phyloP scores from a whole-genome alignment of 2,888 invertebrate genomes.

The Clostera curtula region DNA sequence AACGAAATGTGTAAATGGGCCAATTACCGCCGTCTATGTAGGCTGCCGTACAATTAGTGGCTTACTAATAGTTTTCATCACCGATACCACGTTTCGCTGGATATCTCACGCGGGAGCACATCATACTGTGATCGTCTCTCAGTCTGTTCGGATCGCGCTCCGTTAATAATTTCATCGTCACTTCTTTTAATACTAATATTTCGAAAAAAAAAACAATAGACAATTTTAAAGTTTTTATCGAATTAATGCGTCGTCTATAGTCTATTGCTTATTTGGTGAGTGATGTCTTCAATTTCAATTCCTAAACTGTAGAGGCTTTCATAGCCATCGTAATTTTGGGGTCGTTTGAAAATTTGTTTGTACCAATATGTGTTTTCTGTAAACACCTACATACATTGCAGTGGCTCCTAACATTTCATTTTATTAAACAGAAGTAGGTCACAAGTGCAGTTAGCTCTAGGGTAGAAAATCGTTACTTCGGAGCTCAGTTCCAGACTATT shows the following conservation, averaged over 20 bases:
- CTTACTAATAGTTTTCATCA: slow-evolving; percentile 72
- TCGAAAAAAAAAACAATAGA: too few relatives aligned
- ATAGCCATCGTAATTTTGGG: too few relatives aligned
- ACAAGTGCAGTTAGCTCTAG: slow-evolving; percentile 39
- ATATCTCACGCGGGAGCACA: slow-evolving; percentile 40
- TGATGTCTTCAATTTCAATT: too few relatives aligned
- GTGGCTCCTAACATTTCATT: too few relatives aligned
- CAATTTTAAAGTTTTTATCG: too few relatives aligned
- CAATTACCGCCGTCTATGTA: slow-evolving; percentile 71
- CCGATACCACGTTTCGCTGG: slow-evolving; percentile 58
- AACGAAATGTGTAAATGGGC: slow-evolving; percentile 73
- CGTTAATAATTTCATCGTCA: slow-evolving; percentile 9
- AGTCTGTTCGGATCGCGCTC: slow-evolving; percentile 43
- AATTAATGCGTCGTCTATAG: too few relatives aligned
- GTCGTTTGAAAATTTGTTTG: too few relatives aligned
- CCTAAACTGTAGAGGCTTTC: too few relatives aligned
- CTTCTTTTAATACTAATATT: not conserved
- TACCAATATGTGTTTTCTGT: too few relatives aligned
- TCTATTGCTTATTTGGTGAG: too few relatives aligned
- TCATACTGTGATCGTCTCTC: slow-evolving; percentile 59
- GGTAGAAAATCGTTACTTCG: slow-evolving; percentile 34
- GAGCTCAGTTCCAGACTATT: slow-evolving; percentile 35
- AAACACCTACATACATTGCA: too few relatives aligned
- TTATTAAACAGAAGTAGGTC: slow-evolving; percentile 46
- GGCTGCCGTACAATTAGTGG: slow-evolving; percentile 70